Percentiles rank a stretch among this genome's conserved stretches.
Conservation (phyloP, 92 coral and sea anemone species). For the Bergia puertoricense region DNA sequence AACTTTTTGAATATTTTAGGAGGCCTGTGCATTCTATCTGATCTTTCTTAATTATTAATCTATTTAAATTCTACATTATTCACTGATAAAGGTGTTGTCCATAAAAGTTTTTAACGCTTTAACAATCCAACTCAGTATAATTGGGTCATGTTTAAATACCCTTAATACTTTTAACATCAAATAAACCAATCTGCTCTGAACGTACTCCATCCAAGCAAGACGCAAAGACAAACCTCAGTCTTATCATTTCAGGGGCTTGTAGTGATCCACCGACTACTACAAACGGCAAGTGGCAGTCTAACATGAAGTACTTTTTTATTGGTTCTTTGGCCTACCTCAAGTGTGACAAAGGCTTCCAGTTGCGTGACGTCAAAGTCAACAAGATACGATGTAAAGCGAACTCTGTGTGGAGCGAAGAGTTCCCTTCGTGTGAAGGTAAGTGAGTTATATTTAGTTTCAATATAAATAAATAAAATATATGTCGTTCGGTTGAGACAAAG, state of each 20-base stretch:
- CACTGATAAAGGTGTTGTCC: too few species aligned
- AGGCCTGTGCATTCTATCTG: too few species aligned
- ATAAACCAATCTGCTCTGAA: too few species aligned
- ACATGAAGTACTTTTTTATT: constrained; percentile 46
- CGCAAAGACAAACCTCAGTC: not conserved
- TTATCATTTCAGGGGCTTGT: constrained; percentile 62
- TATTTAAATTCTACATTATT: too few species aligned
- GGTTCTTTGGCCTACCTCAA: constrained; percentile 55
- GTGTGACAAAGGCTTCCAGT: constrained; percentile 64
- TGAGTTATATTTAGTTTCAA: not conserved
- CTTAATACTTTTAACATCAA: too few species aligned
- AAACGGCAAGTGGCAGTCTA: constrained; percentile 67
- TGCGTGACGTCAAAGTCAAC: constrained; percentile 28
- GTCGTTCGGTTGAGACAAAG: too few species aligned
- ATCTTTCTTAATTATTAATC: too few species aligned
- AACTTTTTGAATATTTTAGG: too few species aligned
- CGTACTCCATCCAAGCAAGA: not conserved
- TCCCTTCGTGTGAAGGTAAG: constrained; percentile 74
- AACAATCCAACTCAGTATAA: too few species aligned
- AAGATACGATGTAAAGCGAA: constrained; percentile 57
- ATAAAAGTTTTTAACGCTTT: too few species aligned
- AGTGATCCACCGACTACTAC: constrained; percentile 39
- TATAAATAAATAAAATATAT: not conserved
- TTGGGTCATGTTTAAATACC: too few species aligned
- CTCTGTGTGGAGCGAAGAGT: constrained; percentile 49